Base-by-base conservation (phyloP, 2,113 vertebrate genomes). In the Chloropsis hardwickii region DNA sequence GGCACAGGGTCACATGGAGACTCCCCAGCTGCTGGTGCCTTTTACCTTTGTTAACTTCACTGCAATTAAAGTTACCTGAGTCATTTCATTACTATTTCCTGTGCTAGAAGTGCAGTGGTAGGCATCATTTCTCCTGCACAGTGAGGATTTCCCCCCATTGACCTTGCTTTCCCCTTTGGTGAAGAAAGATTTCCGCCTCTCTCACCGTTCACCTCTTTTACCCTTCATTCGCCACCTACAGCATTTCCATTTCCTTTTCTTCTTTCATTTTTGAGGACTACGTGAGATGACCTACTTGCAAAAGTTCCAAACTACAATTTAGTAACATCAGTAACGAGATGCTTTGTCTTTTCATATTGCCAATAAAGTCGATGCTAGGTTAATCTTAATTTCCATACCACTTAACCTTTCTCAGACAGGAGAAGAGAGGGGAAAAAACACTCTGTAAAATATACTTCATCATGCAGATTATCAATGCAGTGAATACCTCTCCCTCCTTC, bases 1-100 rank as follows among this genome's bases (percentile, higher is more conserved):
- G 53, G 37, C 50, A 31, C 18, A 29, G 81, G 31, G 56, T 93
- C 58, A 92, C 42, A 47, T 1, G 45, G 3, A 70, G 28, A 44
- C 85, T 78, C 35, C 64, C 21, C 76, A 79, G 85, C 76, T 90
- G 90, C 88, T 66, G 28, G 69, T 66, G 90, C 91, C 76, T 66
- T 94, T 94, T 82, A 94, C 90, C 80, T 94, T 80, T 73, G 81
- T 76, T 65, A 94, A 72, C 54, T 76, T 48, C 14, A 19, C 53
- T 5, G 16, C 42, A 89, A 70, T 73, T 95, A 91, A 84, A 87
- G 62, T 65, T 79, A 87, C 76, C 66, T 8, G 40, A 95, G 66
- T 90, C 87, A 87, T 17, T 80, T 72, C 15, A 42, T 73, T 28
- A 84, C 5, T 5, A 89, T 81, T 74, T 94, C 90, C 77, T 48